These are phyloP conservation scores for Meloe dianella DNA, from an alignment of 2,888 invertebrate genomes.

Conservation along the genomic window DNA sequence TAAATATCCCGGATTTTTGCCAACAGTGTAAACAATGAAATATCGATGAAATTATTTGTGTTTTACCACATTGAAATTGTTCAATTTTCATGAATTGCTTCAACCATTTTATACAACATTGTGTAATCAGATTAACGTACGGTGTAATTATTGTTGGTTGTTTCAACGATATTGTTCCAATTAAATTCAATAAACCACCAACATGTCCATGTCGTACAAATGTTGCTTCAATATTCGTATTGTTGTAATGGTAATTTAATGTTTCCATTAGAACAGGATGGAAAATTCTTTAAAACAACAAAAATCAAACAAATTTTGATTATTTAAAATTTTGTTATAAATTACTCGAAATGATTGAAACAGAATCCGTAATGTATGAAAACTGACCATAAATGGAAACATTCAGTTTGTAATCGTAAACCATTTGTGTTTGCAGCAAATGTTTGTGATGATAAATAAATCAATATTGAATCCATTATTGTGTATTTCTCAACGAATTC, in stretches of 20 bases:
- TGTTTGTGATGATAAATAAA: constrained; percentile 64
- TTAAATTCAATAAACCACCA: constrained; percentile 55
- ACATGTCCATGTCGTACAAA: constrained; percentile 66
- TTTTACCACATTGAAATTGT: constrained; percentile 56
- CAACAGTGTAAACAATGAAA: constrained; percentile 43
- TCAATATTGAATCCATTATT: constrained; percentile 63
- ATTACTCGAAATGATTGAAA: constrained; percentile 58
- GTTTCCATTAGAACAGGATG: constrained; percentile 65
- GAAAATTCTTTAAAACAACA: constrained; percentile 54
- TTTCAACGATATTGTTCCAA: constrained; percentile 35
- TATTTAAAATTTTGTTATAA: constrained; percentile 14
- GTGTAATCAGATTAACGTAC: constrained; percentile 43
- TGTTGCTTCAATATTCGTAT: constrained; percentile 63
- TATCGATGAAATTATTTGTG: constrained; percentile 53
- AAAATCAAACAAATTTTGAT: too few species aligned
- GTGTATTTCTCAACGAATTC: constrained; percentile 63
- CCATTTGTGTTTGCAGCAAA: constrained; percentile 62
- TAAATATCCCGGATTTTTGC: constrained; percentile 33
- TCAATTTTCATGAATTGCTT: constrained; percentile 57
- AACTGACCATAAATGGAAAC: constrained; percentile 65
- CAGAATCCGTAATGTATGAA: constrained; percentile 64
- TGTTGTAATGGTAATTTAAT: constrained; percentile 66
- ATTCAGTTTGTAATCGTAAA: constrained; percentile 69
- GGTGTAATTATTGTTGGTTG: constrained; percentile 33
- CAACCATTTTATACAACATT: constrained; percentile 63